Conservation (phyloP, 2,113 vertebrate species). For the Heterocephalus glaber region DNA sequence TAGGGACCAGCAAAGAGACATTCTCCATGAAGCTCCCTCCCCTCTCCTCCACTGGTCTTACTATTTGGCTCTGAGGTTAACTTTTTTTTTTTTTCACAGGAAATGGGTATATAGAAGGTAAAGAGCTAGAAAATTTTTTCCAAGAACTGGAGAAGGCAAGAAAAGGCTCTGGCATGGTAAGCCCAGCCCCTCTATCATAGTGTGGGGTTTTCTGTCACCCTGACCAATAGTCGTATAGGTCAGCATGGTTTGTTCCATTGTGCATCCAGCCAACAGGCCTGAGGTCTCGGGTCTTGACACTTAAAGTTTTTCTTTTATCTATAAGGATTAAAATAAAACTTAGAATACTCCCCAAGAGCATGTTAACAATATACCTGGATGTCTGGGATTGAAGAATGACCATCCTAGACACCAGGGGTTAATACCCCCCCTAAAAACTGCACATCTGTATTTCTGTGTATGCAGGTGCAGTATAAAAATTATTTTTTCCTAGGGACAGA, state of each 20-base stretch:
- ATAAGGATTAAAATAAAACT: not conserved
- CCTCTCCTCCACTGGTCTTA: not conserved
- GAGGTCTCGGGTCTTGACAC: not conserved
- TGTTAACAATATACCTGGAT: not conserved
- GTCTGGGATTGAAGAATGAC: not conserved
- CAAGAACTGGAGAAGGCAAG: constrained; percentile 94
- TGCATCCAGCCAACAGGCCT: not conserved
- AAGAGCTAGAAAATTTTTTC: constrained; percentile 98
- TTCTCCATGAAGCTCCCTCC: accelerated
- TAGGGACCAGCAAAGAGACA: not conserved
- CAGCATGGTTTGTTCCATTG: not conserved
- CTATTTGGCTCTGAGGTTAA: not conserved
- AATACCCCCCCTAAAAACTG: not conserved
- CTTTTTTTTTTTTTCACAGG: constrained; percentile 84
- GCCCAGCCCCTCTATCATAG: constrained; percentile 57
- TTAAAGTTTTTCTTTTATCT: constrained; percentile 1
- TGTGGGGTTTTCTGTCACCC: not conserved
- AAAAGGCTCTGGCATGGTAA: constrained; percentile 95
- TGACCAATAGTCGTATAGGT: not conserved
- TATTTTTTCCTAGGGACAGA: not conserved
- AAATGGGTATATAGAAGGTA: constrained; percentile 98
- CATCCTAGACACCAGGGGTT: not conserved
- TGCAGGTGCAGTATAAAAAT: not conserved
- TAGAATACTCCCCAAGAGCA: not conserved
- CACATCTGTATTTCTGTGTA: not conserved